Evolutionary conservation across 2,797 vertebrate genomes (phyloP), one percentile per base, ranked within the genome.

Genomic region (Danionella dracula): DNA sequence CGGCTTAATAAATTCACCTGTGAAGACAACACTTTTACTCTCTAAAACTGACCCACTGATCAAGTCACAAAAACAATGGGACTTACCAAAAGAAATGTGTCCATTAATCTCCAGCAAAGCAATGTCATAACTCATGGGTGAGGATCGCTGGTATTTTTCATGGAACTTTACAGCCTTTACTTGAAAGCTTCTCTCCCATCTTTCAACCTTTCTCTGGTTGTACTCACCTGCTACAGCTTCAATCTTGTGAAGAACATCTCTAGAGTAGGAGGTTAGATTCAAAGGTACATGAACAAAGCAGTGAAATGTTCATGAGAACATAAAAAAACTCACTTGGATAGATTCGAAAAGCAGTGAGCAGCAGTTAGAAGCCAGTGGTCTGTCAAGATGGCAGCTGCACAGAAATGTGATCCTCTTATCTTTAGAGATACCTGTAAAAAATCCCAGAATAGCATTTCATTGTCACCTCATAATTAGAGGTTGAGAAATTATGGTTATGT

Each of bases 331-430:
- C 78, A 90, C 88, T 68, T 67, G 2, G 85, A 84, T 4, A 72
- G 9, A 1, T 71, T 77, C 5, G 77, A 13, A 53, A 93, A 75
- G 45, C 95, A 95, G 78, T 93, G 93, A 65, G 94, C 93, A 0
- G 94, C 93, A 0, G 92, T 95, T 71, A 93, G 69, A 37, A 96
- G 84, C 89, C 92, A 92, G 58, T 74, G 84, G 9, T 89, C 82
- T 7, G 85, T 89, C 79, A 94, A 79, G 73, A 93, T 84, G 48
- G 92, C 87, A 44, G 90, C 93, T 62, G 90, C 93, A 46, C 94
- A 96, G 83, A 95, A 90, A 70, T 94, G 93, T 49, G 81, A 85
- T 10, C 87, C 82, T 13, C 76, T 83, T 74, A 79, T 78, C 82
- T 85, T 90, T 62, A 96, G 77, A 44, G 92, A 95, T 27, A 93